These are phyloP conservation scores for Polyodon spathula DNA, from an alignment of 2,113 vertebrate species.

Conservation along the genomic window DNA sequence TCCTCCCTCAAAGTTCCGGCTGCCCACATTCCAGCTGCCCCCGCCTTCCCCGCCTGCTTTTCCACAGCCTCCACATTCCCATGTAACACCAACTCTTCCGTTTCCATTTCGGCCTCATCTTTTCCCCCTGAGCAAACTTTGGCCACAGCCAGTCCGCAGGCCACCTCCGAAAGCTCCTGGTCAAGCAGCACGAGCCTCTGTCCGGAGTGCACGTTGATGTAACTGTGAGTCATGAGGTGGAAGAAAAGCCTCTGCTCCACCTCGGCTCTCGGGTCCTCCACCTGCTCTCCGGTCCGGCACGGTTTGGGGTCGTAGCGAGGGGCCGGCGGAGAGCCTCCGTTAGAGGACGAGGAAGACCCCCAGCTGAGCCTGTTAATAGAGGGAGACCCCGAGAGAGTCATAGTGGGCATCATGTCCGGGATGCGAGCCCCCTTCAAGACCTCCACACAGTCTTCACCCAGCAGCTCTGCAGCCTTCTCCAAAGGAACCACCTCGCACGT, in stretches of 20 bases:
- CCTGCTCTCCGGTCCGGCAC: slow-evolving; percentile 24
- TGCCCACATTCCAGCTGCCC: neutral
- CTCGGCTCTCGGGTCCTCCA: slow-evolving; percentile 22
- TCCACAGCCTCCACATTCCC: neutral
- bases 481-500: slow-evolving; percentile 63
- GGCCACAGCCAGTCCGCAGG: slow-evolving; percentile 22
- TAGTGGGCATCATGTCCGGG: slow-evolving; percentile 61
- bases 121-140: neutral
- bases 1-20: too few relatives aligned
- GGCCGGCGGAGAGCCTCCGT: slow-evolving; percentile 16
- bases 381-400: slow-evolving; percentile 46
- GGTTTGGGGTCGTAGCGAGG: slow-evolving; percentile 14
- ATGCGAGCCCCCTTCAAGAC: slow-evolving; percentile 55
- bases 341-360: slow-evolving; percentile 37
- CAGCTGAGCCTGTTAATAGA: slow-evolving; percentile 37
- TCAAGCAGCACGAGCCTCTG: slow-evolving; percentile 73
- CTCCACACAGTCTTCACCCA: slow-evolving; percentile 46
- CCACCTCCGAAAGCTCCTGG: slow-evolving; percentile 43
- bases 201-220: slow-evolving; percentile 68
- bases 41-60: neutral
- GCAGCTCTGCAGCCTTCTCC: slow-evolving; percentile 48
- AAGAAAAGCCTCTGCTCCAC: slow-evolving; percentile 51
- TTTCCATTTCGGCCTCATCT: slow-evolving; percentile 7
- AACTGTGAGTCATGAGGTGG: slow-evolving; percentile 80
- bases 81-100: neutral